Conservation (phyloP, 1,140 invertebrate species). For the Monochamus saltuarius region DNA sequence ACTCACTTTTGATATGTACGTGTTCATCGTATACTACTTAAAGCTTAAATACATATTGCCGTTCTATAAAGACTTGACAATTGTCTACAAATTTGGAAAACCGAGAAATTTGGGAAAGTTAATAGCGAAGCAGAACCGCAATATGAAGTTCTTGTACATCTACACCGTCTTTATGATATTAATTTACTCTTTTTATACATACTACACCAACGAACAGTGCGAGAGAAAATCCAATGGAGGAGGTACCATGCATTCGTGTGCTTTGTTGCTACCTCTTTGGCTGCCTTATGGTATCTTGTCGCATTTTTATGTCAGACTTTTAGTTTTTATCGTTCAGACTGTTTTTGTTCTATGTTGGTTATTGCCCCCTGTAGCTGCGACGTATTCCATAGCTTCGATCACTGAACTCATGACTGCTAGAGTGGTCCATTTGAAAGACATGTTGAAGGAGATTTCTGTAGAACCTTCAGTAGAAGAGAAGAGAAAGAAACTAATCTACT, state of each 20-base stretch:
- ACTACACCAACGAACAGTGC: background rate
- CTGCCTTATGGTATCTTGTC: background rate
- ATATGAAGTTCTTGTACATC: background rate
- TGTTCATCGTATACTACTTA: background rate
- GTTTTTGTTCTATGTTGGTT: background rate
- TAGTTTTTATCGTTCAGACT: background rate
- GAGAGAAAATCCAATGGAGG: background rate
- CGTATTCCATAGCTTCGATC: background rate
- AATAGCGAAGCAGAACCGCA: background rate
- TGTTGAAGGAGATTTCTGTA: background rate
- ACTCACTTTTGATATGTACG: no score
- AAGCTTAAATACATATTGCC: background rate
- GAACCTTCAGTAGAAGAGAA: background rate
- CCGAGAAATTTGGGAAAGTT: background rate
- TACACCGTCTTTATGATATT: background rate
- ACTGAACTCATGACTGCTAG: background rate
- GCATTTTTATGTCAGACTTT: background rate
- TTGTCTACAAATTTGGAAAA: background rate
- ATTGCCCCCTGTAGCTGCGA: background rate
- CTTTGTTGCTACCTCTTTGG: background rate
- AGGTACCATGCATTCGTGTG: background rate
- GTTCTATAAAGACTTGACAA: background rate
- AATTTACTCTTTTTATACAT: background rate
- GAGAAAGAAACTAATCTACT: background rate
- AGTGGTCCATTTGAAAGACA: background rate